A percentile compares a stretch with the other conserved stretches of the same genome.
Evolutionary conservation across 2,888 invertebrate species (phyloP).

Genomic region (Anaspis maculata): DNA sequence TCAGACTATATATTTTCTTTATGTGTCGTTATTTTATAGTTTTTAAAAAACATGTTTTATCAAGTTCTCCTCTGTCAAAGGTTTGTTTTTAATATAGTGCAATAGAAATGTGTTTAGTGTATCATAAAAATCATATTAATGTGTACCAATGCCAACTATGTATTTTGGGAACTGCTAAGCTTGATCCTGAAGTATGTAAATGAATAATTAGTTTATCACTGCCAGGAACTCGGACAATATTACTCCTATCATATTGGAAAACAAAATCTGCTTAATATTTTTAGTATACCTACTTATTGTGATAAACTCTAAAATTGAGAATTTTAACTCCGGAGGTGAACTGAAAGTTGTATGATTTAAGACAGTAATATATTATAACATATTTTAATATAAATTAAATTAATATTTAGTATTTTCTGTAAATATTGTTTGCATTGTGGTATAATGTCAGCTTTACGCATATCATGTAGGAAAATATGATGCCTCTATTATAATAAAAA

Average conservation of each 20-base stretch:
- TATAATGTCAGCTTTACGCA: slow-evolving; percentile 15
- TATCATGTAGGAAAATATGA: too few relatives aligned
- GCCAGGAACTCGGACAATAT: slow-evolving; percentile 21
- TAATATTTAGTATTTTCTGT: slow-evolving; percentile 28
- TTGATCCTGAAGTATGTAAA: too few relatives aligned
- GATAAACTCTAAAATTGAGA: slow-evolving; percentile 29
- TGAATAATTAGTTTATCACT: slow-evolving; percentile 33
- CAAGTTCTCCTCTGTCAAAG: slow-evolving; percentile 23
- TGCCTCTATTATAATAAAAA: too few relatives aligned
- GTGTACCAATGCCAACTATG: too few relatives aligned
- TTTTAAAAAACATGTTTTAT: slow-evolving; percentile 16
- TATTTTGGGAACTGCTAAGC: too few relatives aligned
- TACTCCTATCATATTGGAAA: slow-evolving; percentile 15
- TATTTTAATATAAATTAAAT: slow-evolving; percentile 25
- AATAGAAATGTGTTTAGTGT: slow-evolving; percentile 8
- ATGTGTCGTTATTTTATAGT: slow-evolving; percentile 28
- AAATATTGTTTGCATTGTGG: slow-evolving; percentile 35
- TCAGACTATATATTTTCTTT: slow-evolving; percentile 22
- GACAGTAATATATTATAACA: slow-evolving; percentile 25
- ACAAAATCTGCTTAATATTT: slow-evolving; percentile 3
- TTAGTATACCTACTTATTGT: slow-evolving; percentile 22
- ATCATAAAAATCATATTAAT: not conserved
- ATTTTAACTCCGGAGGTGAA: slow-evolving; percentile 27
- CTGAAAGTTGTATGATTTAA: slow-evolving; percentile 28
- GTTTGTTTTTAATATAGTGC: slow-evolving; percentile 13